These are phyloP conservation scores for Sphaeramia orbicularis DNA, from an alignment of 2,797 vertebrate species.

Conservation along the genomic window DNA sequence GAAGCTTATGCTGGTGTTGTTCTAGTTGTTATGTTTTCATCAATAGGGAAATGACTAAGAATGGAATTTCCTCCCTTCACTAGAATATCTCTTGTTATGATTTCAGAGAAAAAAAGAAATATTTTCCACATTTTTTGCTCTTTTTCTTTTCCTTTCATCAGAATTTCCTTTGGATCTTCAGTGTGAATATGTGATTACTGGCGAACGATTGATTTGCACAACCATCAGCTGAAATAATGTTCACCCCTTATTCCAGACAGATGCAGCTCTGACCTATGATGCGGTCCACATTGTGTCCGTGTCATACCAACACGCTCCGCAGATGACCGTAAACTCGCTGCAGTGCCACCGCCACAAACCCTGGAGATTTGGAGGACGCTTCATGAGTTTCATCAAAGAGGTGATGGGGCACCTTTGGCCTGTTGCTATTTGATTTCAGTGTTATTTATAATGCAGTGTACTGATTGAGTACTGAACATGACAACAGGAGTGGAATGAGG, in stretches of 20 bases:
- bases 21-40: no score
- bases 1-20: no score
- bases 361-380: conserved; percentile 97
- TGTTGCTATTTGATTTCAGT: conserved; percentile 40
- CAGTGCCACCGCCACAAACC: conserved; percentile 99
- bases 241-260: conserved; percentile 94
- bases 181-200: not conserved
- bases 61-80: no score
- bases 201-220: conserved; percentile 17
- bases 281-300: conserved; percentile 99
- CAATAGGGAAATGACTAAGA: no score
- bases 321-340: conserved; percentile 99
- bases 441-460: conserved; percentile 33
- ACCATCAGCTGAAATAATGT: conserved; percentile 78
- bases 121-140: no score
- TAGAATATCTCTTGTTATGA: no score
- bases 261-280: conserved; percentile 97
- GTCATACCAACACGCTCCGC: conserved; percentile 96
- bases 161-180: not conserved
- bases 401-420: conserved; percentile 79
- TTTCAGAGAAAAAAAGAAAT: no score
- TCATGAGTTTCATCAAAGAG: conserved; percentile 99
- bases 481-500: conserved; percentile 29
- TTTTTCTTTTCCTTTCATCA: not conserved
- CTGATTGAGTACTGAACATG: conserved; percentile 23